Base-by-base conservation (phyloP, 2,888 invertebrate species). In the Tricholauxania praeusta region DNA sequence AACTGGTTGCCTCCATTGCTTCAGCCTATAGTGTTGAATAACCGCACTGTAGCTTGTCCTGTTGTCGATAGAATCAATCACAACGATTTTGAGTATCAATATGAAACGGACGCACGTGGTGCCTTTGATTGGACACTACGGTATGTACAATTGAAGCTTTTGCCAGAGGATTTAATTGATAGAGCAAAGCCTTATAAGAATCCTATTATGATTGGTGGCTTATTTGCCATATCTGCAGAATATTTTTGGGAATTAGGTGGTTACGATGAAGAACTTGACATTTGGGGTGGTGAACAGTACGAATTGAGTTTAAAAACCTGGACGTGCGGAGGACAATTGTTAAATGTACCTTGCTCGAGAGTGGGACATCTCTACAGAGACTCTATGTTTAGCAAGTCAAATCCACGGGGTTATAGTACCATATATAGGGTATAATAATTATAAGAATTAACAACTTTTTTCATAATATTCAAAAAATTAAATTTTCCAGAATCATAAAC, bases 231-330 rank as follows among this genome's bases (percentile, higher is more conserved):
- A 72, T 93, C 94, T 72, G 88, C 93, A 0, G 92, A 93, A 79
- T 99, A 96, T 89, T 99, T 99, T 88, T 98, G 97, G 97, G 96
- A 98, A 87, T 88, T 99, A 52, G 99, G 97, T 10, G 98, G 98
- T 0, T 97, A 97, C 83, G 97, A 97, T 83, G 93, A 93, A 76
- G 97, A 96, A 0, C 88, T 97, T 1, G 96, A 97, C 83, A 98
- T 99, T 79, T 99, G 98, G 98, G 98, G 98, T 49, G 98, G 98
- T 1, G 98, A 99, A 85, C 98, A 98, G 86, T 99, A 98, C 82
- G 98, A 99, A 84, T 89, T 99, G 15, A 98, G 97, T 76, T 98
- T 98, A 84, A 98, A 98, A 91, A 93, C 98, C 75, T 98, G 98
- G 98, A 97, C 97, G 88, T 98, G 98, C 86, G 97, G 96, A 17